Evolutionary conservation across 23 tunicate species (phyloP), one percentile per base, ranked within the genome.

Genomic region (Aplidium turbinatum): DNA sequence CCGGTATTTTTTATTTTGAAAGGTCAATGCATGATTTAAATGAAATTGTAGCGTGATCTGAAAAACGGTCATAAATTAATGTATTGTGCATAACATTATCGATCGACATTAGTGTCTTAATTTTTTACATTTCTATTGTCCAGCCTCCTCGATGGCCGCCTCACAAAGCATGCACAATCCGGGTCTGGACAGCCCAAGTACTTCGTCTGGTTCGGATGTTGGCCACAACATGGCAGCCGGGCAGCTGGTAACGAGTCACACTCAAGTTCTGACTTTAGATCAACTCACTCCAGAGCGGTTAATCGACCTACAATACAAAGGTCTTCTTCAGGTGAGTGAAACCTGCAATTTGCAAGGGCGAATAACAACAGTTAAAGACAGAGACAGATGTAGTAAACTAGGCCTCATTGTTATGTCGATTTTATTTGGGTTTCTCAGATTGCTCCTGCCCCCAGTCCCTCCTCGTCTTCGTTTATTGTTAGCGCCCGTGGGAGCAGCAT

Each of bases 221-320:
- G 50, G 51, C 19, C 57, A 52, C 32, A 29, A 27, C 23, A 18
- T 70, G 18, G 58, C 38, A 47, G 9, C 58, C 20, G 23, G 35
- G 31, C 77, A 36, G 27, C 40, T 80, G 27, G 36, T 80, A 1
- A 35, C 76, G 0, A 38, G 22, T 46, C 65, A 34, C 4, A 70
- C 85, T 16, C 87, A 81, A 56, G 74, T 88, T 31, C 47, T 88
- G 0, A 81, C 96, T 0, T 47, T 88, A 1, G 96, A 88, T 24
- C 96, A 88, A 25, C 33, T 88, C 24, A 88, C 96, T 0, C 87
- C 87, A 6, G 95, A 75, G 58, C 84, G 75, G 24, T 47, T 88
- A 34, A 39, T 88, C 4, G 83, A 88, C 22, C 79, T 88, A 21
- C 87, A 88, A 61, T 75, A 35, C 53, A 88, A 88, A 69, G 96